These are phyloP conservation scores for Sebastes steindachneri DNA, from an alignment of 2,797 vertebrate genomes.

Conservation along the genomic window DNA sequence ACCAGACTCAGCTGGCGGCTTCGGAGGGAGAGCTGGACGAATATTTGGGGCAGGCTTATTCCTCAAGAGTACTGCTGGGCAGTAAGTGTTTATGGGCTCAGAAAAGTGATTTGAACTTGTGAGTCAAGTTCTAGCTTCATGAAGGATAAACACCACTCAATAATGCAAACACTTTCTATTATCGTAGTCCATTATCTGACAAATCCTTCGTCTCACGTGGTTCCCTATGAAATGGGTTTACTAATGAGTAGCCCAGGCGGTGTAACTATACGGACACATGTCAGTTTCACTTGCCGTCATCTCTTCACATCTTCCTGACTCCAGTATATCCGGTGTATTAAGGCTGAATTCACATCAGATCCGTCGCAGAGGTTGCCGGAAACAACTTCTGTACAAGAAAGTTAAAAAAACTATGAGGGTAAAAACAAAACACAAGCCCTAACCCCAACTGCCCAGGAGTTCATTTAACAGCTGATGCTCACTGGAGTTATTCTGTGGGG, in stretches of 20 bases:
- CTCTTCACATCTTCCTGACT: background rate
- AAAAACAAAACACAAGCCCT: too few relatives aligned
- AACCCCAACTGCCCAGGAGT: background rate
- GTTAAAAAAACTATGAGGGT: too few relatives aligned
- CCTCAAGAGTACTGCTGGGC: background rate
- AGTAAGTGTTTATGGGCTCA: background rate
- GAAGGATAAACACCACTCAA: constrained; percentile 37
- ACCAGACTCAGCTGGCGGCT: constrained; percentile 7
- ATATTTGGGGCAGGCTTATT: constrained; percentile 9
- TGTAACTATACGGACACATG: background rate
- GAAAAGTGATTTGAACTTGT: constrained; percentile 39
- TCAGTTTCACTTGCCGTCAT: background rate
- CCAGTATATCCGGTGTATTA: background rate
- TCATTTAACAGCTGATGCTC: background rate
- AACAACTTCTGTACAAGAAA: too few relatives aligned
- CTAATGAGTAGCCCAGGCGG: background rate
- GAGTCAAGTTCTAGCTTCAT: constrained; percentile 27
- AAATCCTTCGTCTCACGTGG: background rate
- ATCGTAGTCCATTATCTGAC: background rate
- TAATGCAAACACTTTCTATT: background rate
- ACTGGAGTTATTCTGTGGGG: background rate
- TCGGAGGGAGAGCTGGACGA: background rate
- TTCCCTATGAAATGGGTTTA: background rate
- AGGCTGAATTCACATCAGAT: background rate
- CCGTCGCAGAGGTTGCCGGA: too few relatives aligned